These are phyloP conservation scores for Meliscaeva auricollis DNA, from an alignment of 2,888 invertebrate genomes.

Conservation along the genomic window DNA sequence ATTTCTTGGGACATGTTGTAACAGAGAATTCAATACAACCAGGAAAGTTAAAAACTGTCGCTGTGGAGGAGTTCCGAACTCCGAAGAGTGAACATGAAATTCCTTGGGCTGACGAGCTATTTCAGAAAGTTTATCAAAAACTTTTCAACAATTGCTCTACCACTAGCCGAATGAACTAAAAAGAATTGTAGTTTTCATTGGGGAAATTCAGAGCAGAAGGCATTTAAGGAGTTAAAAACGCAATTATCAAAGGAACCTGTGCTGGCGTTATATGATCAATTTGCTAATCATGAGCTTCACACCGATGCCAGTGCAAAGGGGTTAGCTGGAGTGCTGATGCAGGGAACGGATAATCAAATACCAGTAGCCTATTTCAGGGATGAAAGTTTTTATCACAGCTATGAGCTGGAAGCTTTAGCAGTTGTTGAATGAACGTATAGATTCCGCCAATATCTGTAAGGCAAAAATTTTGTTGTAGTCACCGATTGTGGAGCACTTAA, in stretches of 20 bases:
- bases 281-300: neutral
- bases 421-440: constrained; percentile 17
- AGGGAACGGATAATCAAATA: neutral
- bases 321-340: neutral
- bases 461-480: constrained; percentile 44
- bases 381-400: constrained; percentile 78
- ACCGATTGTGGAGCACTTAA: constrained; percentile 47
- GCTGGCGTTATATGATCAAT: neutral
- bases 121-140: neutral
- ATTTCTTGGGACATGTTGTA: constrained; percentile 66
- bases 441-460: constrained; percentile 70
- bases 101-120: neutral
- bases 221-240: neutral
- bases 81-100: constrained; percentile 28
- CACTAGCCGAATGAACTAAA: neutral
- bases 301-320: constrained; percentile 1
- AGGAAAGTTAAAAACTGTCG: constrained; percentile 58
- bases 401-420: constrained; percentile 22
- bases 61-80: constrained; percentile 55
- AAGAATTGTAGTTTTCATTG: neutral
- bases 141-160: neutral
- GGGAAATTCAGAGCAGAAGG: neutral
- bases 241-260: neutral
- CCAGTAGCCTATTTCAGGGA: constrained; percentile 6
- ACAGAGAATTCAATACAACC: constrained; percentile 76